Evolutionary conservation across 2,113 vertebrate genomes (phyloP), one percentile per base, ranked within the genome.

Genomic region (Poicephalus meyeri): DNA sequence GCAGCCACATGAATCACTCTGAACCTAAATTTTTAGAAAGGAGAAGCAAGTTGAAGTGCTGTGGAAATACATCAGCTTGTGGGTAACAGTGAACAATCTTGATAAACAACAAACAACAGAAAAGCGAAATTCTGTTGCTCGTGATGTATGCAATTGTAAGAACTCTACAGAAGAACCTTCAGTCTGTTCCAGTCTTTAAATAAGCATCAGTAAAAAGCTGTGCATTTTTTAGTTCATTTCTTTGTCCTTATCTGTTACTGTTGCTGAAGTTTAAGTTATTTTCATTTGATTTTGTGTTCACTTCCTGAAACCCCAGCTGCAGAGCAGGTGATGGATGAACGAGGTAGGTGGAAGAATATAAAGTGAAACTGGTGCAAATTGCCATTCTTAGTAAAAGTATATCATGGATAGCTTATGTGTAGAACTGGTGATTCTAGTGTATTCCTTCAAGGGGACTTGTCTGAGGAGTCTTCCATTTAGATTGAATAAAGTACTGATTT

Each of bases 401-500:
- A 4, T 33, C 1, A 2, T 29, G 46, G 25, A 29, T 44, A 47
- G 10, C 71, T 76, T 42, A 44, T 82, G 49, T 5, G 24, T 61
- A 8, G 53, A 56, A 24, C 44, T 58, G 31, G 17, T 77, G 68
- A 35, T 49, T 82, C 3, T 5, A 7, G 16, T 6, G 10, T 44
- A 4, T 44, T 83, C 28, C 26, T 68, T 74, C 35, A 4, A 12
- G 41, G 72, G 16, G 26, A 4, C 23, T 63, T 37, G 7, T 50
- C 15, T 68, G 80, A 24, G 35, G 4, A 55, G 9, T 29, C 4
- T 56, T 53, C n/a, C 4, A 1, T 47, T 16, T 23, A 13, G 14
- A 0, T 1, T 31, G 76, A 37, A 16, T 21, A 0, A 16, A 49
- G 64, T 23, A 0, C 7, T 29, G 52, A 52, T 33, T 29, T 47